Evolutionary conservation across 2,888 invertebrate genomes (phyloP).

Genomic region (Andrena camellia): DNA sequence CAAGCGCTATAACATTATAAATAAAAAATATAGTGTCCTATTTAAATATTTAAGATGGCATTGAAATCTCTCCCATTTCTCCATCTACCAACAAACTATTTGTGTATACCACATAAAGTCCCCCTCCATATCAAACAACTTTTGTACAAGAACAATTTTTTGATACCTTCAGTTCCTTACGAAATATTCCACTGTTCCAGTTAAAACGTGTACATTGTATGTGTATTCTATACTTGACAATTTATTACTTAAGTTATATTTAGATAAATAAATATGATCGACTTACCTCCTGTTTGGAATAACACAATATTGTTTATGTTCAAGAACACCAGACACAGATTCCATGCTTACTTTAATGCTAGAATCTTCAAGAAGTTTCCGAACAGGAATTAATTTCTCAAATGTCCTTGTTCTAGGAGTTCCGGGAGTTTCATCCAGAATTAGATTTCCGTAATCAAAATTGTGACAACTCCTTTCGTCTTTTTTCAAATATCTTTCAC

Average conservation of each 20-base stretch:
- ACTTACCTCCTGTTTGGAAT: conserved; percentile 73
- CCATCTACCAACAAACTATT: too few relatives aligned
- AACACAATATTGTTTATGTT: conserved; percentile 66
- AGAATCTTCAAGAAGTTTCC: conserved; percentile 73
- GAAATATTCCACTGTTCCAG: too few relatives aligned
- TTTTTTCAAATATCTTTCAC: conserved; percentile 22
- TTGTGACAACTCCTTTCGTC: conserved; percentile 3
- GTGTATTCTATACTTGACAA: background rate
- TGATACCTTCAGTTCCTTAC: too few relatives aligned
- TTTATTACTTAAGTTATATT: background rate
- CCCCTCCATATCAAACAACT: too few relatives aligned
- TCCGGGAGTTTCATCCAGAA: conserved; percentile 17
- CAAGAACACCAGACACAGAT: conserved; percentile 72
- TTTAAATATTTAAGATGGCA: too few relatives aligned
- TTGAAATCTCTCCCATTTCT: too few relatives aligned
- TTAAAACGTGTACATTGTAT: background rate
- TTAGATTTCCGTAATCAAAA: conserved; percentile 30
- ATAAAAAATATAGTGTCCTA: too few relatives aligned
- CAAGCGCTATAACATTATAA: too few relatives aligned
- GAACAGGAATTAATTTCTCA: conserved; percentile 72
- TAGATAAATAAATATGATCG: conserved; percentile 6
- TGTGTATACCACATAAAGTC: too few relatives aligned
- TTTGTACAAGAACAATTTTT: background rate
- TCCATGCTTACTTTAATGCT: conserved; percentile 80
- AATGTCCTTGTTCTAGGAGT: conserved; percentile 38